Base-by-base conservation (phyloP, 2,797 vertebrate species). In the Pitangus sulphuratus region DNA sequence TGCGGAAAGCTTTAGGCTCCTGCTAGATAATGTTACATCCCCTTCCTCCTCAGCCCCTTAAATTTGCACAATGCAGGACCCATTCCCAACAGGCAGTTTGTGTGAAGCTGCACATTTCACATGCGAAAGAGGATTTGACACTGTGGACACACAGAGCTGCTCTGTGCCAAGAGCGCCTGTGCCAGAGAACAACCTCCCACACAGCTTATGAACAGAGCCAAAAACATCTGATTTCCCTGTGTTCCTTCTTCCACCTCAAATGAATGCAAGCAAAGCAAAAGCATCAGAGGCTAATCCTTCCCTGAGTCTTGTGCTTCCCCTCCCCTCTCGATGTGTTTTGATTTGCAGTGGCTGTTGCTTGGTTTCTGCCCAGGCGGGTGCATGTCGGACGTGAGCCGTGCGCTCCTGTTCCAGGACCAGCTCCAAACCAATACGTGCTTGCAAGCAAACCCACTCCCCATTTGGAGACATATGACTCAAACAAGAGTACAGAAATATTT, bases 401-500 rank as follows among this genome's bases (percentile, higher is more conserved):
- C 11, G 2, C 47, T 89, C 64, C 50, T 95, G 96, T 94, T 95
- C 95, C 89, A 42, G 95, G 93, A 97, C 22, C 17, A 2, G 91
- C 76, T 97, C 95, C 97, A 96, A 66, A 40, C 40, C 57, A 39
- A 31, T 93, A 96, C 90, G 94, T 97, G 97, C 95, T 75, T 26
- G 76, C 84, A 57, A 89, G 72, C 95, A 95, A 93, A 85, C 89
- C 42, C 85, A 61, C 89, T 95, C 83, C 89, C 11, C 16, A 82
- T 8, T 6, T 12, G 0, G 88, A 91, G 96, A 97, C 96, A 96
- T 82, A 97, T 95, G 95, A 96, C 87, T 97, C 96, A 96, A 65
- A 76, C 5, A 17, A 82, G 60, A 89, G 40, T 84, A 83, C 51
- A 57, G 89, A 91, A 82, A 95, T 90, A 91, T 95, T 97, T 97